phyloP scores from a whole-genome alignment of 2,888 invertebrate genomes.

The Tinea trinotella region DNA sequence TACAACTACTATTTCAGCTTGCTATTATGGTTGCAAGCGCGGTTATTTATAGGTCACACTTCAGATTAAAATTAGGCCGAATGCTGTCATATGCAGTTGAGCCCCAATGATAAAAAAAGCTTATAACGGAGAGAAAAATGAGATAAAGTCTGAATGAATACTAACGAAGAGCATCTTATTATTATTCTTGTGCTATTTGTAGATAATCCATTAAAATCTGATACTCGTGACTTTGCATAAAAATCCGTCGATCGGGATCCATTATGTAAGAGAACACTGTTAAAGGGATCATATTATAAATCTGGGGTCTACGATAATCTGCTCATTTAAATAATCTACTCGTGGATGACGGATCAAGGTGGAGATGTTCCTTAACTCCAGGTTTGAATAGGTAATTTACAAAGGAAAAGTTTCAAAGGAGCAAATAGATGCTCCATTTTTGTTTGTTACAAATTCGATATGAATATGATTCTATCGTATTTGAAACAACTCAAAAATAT shows the following conservation, averaged over 20 bases:
- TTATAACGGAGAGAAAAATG: too few relatives aligned
- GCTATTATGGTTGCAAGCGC: too few relatives aligned
- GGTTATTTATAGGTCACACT: too few relatives aligned
- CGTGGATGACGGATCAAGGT: constrained; percentile 23
- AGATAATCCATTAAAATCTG: constrained; percentile 31
- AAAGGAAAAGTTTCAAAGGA: neutral
- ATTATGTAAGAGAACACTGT: constrained; percentile 12
- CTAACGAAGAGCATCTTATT: neutral
- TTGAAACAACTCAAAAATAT: too few relatives aligned
- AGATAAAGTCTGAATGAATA: neutral
- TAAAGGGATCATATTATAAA: constrained; percentile 27
- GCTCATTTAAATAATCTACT: constrained; percentile 31
- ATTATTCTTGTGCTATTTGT: constrained; percentile 9
- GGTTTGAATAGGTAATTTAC: constrained; percentile 12
- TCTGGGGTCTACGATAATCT: constrained; percentile 30
- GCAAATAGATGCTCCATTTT: too few relatives aligned
- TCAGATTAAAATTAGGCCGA: too few relatives aligned
- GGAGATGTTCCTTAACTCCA: constrained; percentile 27
- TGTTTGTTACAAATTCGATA: too few relatives aligned
- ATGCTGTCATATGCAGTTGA: too few relatives aligned
- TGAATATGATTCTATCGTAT: too few relatives aligned
- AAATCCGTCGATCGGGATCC: constrained; percentile 24
- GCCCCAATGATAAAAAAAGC: too few relatives aligned
- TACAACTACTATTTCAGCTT: too few relatives aligned
- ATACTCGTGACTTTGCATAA: constrained; percentile 33